Evolutionary conservation across 2,797 vertebrate species (phyloP).

Genomic region (Cetoscarus ocellatus): DNA sequence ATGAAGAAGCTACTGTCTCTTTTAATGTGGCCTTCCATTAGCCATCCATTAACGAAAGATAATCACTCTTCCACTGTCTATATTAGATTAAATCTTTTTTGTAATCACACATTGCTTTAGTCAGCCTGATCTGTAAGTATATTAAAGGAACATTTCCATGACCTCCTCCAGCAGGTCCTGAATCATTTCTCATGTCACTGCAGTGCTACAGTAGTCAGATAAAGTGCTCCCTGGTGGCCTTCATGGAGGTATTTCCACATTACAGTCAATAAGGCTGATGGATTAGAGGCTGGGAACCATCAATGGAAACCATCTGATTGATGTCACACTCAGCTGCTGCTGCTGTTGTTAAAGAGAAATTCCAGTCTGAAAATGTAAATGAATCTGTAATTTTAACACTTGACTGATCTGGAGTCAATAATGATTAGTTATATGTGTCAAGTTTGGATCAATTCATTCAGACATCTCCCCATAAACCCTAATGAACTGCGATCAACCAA

Average conservation of each 20-base stretch:
- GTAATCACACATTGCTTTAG: slow-evolving; percentile 12
- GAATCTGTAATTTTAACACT: neutral
- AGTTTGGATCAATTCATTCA: slow-evolving; percentile 14
- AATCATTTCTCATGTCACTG: slow-evolving; percentile 43
- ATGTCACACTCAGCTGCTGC: slow-evolving; percentile 25
- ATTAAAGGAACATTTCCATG: slow-evolving; percentile 9
- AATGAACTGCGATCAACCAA: slow-evolving; percentile 19
- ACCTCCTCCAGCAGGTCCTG: slow-evolving; percentile 21
- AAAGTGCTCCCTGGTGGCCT: slow-evolving; percentile 39
- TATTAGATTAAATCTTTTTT: slow-evolving; percentile 21
- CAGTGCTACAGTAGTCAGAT: slow-evolving; percentile 27
- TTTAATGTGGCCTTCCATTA: neutral
- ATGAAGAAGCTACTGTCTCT: neutral
- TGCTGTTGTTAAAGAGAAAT: slow-evolving; percentile 10
- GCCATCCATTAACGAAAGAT: slow-evolving; percentile 10
- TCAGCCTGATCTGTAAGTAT: slow-evolving; percentile 14
- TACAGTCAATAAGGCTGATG: slow-evolving; percentile 49
- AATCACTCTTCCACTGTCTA: neutral
- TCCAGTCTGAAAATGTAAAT: slow-evolving; percentile 30
- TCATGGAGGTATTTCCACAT: slow-evolving; percentile 52
- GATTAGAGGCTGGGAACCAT: slow-evolving; percentile 38
- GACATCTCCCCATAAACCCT: slow-evolving; percentile 4
- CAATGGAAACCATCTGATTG: slow-evolving; percentile 45
- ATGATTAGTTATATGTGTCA: slow-evolving; percentile 32
- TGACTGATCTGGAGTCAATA: slow-evolving; percentile 31